These are phyloP conservation scores for Forbesichthys agassizii DNA, from an alignment of 2,113 vertebrate genomes.

Conservation along the genomic window DNA sequence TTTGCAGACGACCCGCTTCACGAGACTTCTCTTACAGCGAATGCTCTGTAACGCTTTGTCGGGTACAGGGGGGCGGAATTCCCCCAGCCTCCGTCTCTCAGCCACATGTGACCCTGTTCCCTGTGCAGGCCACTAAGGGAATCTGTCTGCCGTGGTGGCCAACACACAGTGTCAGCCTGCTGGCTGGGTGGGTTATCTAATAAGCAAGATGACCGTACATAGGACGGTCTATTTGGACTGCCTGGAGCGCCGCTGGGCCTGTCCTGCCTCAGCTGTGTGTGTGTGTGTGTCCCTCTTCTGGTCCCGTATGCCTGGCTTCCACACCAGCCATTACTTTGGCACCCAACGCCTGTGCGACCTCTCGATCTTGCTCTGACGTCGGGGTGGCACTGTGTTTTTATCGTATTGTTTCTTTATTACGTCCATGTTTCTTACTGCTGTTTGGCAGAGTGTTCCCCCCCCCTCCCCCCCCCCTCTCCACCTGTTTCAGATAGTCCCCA, in stretches of 20 bases:
- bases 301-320: no score
- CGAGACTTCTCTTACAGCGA: background rate
- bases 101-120: background rate
- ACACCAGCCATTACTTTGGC: no score
- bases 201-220: no score
- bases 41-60: background rate
- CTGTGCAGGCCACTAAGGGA: background rate
- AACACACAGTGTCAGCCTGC: background rate
- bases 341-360: no score
- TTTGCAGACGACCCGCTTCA: background rate
- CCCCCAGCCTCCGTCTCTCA: background rate
- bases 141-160: background rate
- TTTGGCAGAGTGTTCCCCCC: constrained; percentile 1
- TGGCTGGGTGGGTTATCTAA: no score
- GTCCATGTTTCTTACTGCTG: no score
- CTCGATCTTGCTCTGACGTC: no score
- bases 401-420: background rate
- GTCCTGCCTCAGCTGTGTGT: no score
- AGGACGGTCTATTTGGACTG: no score
- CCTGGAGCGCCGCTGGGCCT: no score
- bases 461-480: constrained; percentile 16
- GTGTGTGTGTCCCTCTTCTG: no score
- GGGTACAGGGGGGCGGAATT: background rate
- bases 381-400: no score
- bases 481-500: background rate